Percentiles rank a stretch among this genome's conserved stretches.
Conservation (phyloP, 2,113 vertebrate genomes). For the Tupaia tana region DNA sequence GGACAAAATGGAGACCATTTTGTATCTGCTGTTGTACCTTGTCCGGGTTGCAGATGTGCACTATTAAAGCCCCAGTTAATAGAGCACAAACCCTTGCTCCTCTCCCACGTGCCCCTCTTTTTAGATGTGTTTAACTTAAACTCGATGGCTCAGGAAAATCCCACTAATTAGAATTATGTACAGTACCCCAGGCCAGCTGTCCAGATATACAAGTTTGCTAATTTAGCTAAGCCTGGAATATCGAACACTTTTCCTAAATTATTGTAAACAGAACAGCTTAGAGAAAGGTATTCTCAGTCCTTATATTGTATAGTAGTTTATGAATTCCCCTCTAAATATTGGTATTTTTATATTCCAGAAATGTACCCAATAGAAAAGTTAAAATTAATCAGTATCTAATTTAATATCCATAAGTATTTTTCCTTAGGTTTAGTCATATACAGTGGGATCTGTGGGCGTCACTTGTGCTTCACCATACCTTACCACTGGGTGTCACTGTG, state of each 20-base stretch:
- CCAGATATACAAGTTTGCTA: constrained; percentile 61
- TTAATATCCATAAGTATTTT: constrained; percentile 67
- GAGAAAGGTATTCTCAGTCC: constrained; percentile 74
- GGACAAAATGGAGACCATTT: constrained; percentile 65
- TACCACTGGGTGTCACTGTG: constrained; percentile 73
- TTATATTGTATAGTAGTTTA: constrained; percentile 74
- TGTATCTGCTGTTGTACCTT: constrained; percentile 51
- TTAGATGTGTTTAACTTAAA: constrained; percentile 61
- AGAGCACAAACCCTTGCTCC: constrained; percentile 66
- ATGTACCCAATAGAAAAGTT: constrained; percentile 67
- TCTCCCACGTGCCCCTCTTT: not conserved
- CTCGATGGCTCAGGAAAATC: constrained; percentile 70
- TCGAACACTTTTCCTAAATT: constrained; percentile 60
- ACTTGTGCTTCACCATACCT: constrained; percentile 28
- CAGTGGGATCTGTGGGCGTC: constrained; percentile 37
- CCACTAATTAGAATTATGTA: constrained; percentile 20
- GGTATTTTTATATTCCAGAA: constrained; percentile 76
- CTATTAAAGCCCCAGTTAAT: constrained; percentile 35
- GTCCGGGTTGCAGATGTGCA: constrained; percentile 46
- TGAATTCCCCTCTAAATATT: constrained; percentile 36
- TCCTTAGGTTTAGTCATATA: constrained; percentile 50
- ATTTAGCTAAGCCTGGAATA: constrained; percentile 63
- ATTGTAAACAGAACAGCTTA: constrained; percentile 74
- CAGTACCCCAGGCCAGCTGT: constrained; percentile 23
- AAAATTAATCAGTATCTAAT: constrained; percentile 68